phyloP scores from a whole-genome alignment of 2,888 invertebrate species.

The Andricus curvator region DNA sequence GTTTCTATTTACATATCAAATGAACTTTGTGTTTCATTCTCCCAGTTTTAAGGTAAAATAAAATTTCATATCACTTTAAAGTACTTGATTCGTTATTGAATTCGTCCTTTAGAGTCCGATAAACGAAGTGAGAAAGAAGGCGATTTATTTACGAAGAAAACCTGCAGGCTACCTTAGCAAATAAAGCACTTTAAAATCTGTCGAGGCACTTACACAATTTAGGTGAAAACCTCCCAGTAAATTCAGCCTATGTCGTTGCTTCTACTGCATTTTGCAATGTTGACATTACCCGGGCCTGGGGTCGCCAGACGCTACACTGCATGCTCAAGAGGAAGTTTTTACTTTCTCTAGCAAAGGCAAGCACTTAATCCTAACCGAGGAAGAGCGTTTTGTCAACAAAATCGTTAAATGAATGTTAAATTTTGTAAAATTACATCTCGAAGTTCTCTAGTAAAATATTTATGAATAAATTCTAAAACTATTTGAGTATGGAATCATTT shows the following conservation, averaged over 20 bases:
- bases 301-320: slow-evolving; percentile 29
- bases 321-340: slow-evolving; percentile 18
- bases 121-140: slow-evolving; percentile 11
- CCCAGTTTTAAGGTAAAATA: background rate
- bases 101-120: background rate
- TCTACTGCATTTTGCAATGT: slow-evolving; percentile 42
- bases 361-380: slow-evolving; percentile 15
- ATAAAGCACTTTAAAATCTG: slow-evolving; percentile 46
- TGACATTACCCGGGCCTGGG: slow-evolving; percentile 11
- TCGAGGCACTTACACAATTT: slow-evolving; percentile 50
- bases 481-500: too few species aligned
- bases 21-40: too few species aligned
- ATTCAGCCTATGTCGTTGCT: slow-evolving; percentile 30
- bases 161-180: slow-evolving; percentile 24
- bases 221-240: slow-evolving; percentile 34
- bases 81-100: background rate
- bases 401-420: slow-evolving; percentile 4
- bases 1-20: too few species aligned
- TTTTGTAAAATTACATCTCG: background rate
- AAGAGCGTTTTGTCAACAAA: background rate
- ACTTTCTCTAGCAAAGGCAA: slow-evolving; percentile 5
- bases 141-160: slow-evolving; percentile 37
- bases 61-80: background rate
- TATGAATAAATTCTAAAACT: too few species aligned
- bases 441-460: too few species aligned